phyloP scores from a whole-genome alignment of 2,888 invertebrate genomes.

The Orchesellides sinensis region DNA sequence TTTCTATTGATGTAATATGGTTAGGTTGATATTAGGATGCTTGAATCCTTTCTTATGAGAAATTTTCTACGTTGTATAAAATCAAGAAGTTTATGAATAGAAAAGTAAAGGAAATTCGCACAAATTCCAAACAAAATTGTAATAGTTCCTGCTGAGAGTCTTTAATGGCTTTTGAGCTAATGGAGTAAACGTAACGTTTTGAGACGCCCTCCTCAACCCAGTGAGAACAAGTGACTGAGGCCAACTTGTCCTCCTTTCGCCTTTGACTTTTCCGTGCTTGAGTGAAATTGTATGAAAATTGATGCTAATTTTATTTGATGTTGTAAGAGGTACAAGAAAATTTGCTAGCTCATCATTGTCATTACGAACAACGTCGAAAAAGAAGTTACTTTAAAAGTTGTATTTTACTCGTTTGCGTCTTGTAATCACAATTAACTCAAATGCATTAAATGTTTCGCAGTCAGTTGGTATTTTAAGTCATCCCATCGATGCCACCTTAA shows the following conservation, averaged over 20 bases:
- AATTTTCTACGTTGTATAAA: too few relatives aligned
- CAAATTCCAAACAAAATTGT: not conserved
- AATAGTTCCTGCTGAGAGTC: not conserved
- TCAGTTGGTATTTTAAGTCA: too few relatives aligned
- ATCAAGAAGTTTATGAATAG: too few relatives aligned
- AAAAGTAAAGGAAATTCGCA: too few relatives aligned
- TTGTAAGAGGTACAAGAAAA: not conserved
- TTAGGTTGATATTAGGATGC: too few relatives aligned
- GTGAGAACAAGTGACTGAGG: not conserved
- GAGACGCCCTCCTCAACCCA: too few relatives aligned
- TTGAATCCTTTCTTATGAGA: too few relatives aligned
- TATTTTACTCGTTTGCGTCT: too few relatives aligned
- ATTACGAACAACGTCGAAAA: not conserved
- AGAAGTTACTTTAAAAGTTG: not conserved
- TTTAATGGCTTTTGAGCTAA: constrained; percentile 32
- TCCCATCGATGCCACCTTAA: too few relatives aligned
- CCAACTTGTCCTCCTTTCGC: not conserved
- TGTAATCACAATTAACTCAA: too few relatives aligned
- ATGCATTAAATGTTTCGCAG: too few relatives aligned
- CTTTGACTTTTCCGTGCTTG: not conserved
- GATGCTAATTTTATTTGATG: constrained; percentile 51
- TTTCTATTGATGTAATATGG: too few relatives aligned
- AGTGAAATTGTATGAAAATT: constrained; percentile 33
- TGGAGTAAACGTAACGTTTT: constrained; percentile 1
- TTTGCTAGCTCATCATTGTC: constrained; percentile 36